Percentiles rank a stretch among this genome's conserved stretches.
These are phyloP conservation scores for Siniperca chuatsi DNA, from an alignment of 2,113 vertebrate genomes.

Conservation along the genomic window DNA sequence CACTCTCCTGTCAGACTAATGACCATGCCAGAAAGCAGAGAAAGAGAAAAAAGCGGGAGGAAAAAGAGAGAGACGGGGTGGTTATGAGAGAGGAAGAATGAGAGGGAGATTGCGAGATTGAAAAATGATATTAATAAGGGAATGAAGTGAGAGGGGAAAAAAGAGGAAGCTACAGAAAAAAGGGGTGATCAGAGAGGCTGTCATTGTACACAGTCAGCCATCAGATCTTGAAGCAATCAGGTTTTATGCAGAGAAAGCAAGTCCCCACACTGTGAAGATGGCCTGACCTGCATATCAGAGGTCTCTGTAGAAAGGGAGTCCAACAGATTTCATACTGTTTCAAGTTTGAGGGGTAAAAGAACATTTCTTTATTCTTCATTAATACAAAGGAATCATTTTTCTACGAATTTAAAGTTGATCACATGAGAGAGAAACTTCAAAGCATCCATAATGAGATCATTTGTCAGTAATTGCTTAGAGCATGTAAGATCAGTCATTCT, in stretches of 20 bases:
- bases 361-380: neutral
- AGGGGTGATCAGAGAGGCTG: slow-evolving; percentile 36
- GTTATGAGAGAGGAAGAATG: slow-evolving; percentile 46
- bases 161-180: neutral
- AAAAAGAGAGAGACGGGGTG: slow-evolving; percentile 12
- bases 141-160: slow-evolving; percentile 38
- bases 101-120: slow-evolving; percentile 58
- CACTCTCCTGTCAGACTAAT: slow-evolving; percentile 75
- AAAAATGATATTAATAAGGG: slow-evolving; percentile 59
- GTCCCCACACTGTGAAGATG: neutral
- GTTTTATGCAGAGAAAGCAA: slow-evolving; percentile 28
- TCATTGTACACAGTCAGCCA: slow-evolving; percentile 38
- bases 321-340: neutral
- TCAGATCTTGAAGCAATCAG: slow-evolving; percentile 2
- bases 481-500: neutral
- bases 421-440: neutral
- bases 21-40: slow-evolving; percentile 65
- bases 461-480: slow-evolving; percentile 1
- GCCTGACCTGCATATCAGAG: slow-evolving; percentile 8
- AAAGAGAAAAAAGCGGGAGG: slow-evolving; percentile 45
- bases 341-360: neutral
- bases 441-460: neutral
- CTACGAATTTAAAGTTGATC: neutral
- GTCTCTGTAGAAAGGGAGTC: neutral
- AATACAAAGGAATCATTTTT: neutral